A percentile compares a stretch with the other conserved stretches of the same genome.
Conservation (phyloP, 2,113 vertebrate genomes). For the Caloenas nicobarica region DNA sequence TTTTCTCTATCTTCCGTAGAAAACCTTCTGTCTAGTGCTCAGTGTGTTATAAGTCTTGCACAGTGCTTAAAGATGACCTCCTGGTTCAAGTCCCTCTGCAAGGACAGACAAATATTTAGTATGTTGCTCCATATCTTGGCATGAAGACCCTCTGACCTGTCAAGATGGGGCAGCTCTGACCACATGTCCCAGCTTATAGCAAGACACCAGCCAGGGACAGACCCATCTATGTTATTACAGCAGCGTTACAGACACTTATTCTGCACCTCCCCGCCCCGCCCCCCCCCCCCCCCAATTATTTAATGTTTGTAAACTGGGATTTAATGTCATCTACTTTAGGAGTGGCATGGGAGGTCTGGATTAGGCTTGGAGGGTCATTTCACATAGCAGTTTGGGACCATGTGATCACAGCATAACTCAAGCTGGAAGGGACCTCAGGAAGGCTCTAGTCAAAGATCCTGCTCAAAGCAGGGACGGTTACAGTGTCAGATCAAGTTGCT, state of each 20-base stretch:
- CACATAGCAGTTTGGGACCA: background rate
- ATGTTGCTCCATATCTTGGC: background rate
- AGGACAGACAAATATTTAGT: background rate
- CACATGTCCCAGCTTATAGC: background rate
- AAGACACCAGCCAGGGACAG: background rate
- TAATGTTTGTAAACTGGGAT: background rate
- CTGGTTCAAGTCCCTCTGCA: background rate
- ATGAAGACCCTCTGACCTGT: background rate
- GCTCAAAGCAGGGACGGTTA: background rate
- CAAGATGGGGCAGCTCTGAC: background rate
- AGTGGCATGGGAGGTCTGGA: background rate
- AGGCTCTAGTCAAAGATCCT: background rate
- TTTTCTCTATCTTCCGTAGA: background rate
- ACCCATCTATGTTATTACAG: too few relatives aligned
- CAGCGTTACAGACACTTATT: background rate
- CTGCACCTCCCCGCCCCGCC: too few relatives aligned
- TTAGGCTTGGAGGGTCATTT: background rate
- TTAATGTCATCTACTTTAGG: background rate
- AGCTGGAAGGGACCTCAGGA: background rate
- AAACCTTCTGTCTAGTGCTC: background rate
- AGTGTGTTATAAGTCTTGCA: background rate
- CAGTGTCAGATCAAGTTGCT: background rate
- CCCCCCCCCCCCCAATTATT: background rate
- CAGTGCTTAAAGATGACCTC: background rate
- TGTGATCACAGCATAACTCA: background rate